phyloP scores from a whole-genome alignment of 2,113 vertebrate species.

The Petrocephalus microphthalmus region DNA sequence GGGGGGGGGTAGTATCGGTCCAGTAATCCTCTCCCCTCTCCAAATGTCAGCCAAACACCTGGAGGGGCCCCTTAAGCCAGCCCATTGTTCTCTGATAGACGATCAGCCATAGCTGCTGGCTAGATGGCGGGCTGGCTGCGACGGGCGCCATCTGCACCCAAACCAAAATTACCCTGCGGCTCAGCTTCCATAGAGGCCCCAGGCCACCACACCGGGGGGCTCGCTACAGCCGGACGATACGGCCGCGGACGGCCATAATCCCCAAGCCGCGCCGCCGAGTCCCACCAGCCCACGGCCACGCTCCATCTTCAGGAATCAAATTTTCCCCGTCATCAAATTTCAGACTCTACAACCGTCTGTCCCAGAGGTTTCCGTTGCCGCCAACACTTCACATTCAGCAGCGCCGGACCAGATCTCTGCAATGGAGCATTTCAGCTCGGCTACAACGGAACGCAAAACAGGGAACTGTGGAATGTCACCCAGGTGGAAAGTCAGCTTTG shows the following conservation, averaged over 20 bases:
- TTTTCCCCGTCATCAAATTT: background rate
- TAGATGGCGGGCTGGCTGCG: too few species aligned
- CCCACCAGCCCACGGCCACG: background rate
- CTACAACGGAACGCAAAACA: background rate
- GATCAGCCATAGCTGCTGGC: background rate
- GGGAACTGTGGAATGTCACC: background rate
- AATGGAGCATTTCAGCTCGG: background rate
- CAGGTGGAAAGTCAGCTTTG: background rate
- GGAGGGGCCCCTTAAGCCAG: background rate
- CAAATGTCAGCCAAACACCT: background rate
- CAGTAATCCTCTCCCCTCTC: background rate
- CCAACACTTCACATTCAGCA: background rate
- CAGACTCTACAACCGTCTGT: background rate
- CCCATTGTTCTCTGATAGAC: background rate
- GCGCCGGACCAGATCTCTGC: background rate
- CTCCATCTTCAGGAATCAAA: background rate
- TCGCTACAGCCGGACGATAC: background rate
- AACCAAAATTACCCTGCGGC: background rate
- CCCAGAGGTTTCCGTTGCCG: background rate
- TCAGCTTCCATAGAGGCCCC: background rate
- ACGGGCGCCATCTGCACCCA: background rate
- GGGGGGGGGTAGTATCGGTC: background rate
- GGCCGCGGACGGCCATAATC: background rate
- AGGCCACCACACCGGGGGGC: background rate
- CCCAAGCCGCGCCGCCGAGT: background rate